phyloP scores from a whole-genome alignment of 2,113 vertebrate genomes.

The Tetrao urogallus region DNA sequence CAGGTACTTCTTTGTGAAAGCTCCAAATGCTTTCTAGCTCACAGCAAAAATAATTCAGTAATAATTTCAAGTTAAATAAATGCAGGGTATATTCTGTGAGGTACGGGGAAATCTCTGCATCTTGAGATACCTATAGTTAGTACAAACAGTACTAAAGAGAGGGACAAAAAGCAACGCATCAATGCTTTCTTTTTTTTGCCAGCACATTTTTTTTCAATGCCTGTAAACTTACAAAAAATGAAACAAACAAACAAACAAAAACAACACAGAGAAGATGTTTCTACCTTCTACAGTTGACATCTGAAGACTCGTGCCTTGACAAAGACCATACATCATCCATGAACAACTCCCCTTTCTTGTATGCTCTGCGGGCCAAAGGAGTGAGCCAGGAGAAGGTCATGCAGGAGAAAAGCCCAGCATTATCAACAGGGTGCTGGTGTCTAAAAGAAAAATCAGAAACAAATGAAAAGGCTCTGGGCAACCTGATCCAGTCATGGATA shows the following conservation, averaged over 20 bases:
- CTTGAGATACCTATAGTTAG: not conserved
- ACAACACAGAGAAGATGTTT: not conserved
- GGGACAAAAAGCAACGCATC: not conserved
- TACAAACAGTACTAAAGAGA: not conserved
- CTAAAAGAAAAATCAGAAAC: conserved; percentile 59
- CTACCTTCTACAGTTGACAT: conserved; percentile 89
- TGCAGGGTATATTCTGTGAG: not conserved
- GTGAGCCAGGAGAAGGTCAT: conserved; percentile 96
- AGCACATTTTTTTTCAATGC: not conserved
- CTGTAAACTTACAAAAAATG: not conserved
- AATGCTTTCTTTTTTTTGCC: too few relatives aligned
- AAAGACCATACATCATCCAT: conserved; percentile 89
- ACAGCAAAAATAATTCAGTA: not conserved
- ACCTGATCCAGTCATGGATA: too few relatives aligned
- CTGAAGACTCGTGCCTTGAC: conserved; percentile 88
- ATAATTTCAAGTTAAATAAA: not conserved
- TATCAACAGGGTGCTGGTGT: conserved; percentile 90
- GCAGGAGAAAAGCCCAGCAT: conserved; percentile 91
- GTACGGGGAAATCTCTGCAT: not conserved
- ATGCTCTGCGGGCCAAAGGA: conserved; percentile 81
- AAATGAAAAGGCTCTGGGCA: not conserved
- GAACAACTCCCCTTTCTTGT: conserved; percentile 88
- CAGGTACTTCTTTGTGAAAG: not conserved
- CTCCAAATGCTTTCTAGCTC: not conserved
- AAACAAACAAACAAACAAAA: not conserved